Percentiles rank a stretch among this genome's conserved stretches.
Conservation (phyloP, 2,888 invertebrate genomes). For the Noctua fimbriata region DNA sequence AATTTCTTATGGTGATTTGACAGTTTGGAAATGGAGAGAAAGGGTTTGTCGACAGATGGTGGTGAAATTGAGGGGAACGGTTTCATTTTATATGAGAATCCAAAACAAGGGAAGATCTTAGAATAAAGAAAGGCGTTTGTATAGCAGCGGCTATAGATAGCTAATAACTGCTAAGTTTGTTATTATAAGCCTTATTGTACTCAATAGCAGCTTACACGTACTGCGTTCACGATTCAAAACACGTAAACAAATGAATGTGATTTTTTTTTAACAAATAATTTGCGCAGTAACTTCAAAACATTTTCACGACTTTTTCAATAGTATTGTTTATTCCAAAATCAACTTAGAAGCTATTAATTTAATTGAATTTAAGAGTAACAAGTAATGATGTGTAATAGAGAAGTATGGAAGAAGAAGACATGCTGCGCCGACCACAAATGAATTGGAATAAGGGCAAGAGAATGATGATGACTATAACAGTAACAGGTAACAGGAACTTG, state of each 20-base stretch:
- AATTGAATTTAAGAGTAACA: too few species aligned
- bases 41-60: constrained; percentile 5
- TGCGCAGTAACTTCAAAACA: not conserved
- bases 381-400: too few species aligned
- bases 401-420: too few species aligned
- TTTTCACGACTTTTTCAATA: too few species aligned
- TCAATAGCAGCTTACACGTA: not conserved
- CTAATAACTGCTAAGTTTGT: not conserved
- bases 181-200: not conserved
- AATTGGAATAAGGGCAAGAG: too few species aligned
- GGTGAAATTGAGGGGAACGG: not conserved
- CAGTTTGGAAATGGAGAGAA: constrained; percentile 17
- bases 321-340: not conserved
- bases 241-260: too few species aligned
- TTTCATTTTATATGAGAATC: not conserved
- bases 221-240: not conserved
- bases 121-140: not conserved
- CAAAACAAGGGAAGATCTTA: not conserved
- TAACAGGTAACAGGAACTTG: too few species aligned
- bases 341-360: not conserved
- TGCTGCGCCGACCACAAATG: too few species aligned
- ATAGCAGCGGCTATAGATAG: not conserved
- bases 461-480: too few species aligned
- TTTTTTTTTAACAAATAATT: not conserved
- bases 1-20: constrained; percentile 41